Conservation (phyloP, 2,113 vertebrate species). For the Blennius ocellaris region DNA sequence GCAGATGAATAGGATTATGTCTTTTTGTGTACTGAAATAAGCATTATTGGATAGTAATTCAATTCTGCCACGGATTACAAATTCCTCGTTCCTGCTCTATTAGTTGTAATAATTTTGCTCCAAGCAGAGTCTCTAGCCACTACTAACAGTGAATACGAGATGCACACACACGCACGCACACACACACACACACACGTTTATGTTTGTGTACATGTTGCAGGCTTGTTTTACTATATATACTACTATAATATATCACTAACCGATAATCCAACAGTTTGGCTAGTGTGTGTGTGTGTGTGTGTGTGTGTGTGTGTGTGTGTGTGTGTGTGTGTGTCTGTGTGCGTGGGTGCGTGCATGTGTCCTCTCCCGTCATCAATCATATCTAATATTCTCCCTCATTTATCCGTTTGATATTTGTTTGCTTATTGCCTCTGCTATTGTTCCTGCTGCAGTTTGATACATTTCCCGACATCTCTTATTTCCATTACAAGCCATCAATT, state of each 20-base stretch:
- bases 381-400: constrained; percentile 67
- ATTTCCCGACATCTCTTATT: constrained; percentile 78
- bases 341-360: constrained; percentile 18
- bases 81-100: constrained; percentile 69
- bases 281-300: constrained; percentile 28
- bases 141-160: constrained; percentile 44
- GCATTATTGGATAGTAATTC: constrained; percentile 78
- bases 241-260: no score
- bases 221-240: no score
- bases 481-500: constrained; percentile 81
- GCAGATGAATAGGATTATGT: constrained; percentile 73
- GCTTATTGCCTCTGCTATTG: constrained; percentile 74
- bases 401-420: constrained; percentile 78
- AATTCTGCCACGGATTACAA: constrained; percentile 69
- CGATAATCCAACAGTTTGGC: no score
- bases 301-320: constrained; percentile 3
- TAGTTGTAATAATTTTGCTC: constrained; percentile 63
- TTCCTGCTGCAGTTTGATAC: constrained; percentile 76
- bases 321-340: constrained; percentile 18
- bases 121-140: constrained; percentile 39
- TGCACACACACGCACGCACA: constrained; percentile 20
- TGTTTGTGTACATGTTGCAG: no score
- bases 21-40: constrained; percentile 70
- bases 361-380: constrained; percentile 72
- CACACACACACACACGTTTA: constrained; percentile 14